Percentiles rank a stretch among this genome's conserved stretches.
Conservation (phyloP, 30 jellyfish, hydroid and myxozoan species). For the Haliclystus octoradiatus region DNA sequence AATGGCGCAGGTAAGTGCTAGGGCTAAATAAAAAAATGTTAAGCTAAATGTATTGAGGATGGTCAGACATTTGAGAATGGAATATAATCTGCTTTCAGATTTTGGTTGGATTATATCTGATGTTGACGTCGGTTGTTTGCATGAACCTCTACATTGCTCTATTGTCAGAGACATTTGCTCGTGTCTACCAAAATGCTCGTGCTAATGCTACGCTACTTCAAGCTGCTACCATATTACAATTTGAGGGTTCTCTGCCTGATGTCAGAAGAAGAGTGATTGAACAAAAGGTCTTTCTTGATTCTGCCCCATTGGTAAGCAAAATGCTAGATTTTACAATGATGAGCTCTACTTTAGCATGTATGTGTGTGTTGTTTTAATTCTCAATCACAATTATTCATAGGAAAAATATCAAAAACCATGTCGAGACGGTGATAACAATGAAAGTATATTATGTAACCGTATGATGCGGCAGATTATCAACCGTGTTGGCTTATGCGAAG, state of each 20-base stretch:
- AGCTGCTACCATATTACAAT: conserved; percentile 79
- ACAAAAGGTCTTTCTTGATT: conserved; percentile 35
- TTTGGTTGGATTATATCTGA: conserved; percentile 73
- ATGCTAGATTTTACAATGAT: background rate
- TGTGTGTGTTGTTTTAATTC: no score
- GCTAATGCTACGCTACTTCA: conserved; percentile 94
- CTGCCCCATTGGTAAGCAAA: conserved; percentile 73
- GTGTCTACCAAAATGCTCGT: conserved; percentile 83
- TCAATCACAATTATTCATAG: no score
- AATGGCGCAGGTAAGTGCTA: conserved; percentile 81
- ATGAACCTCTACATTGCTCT: conserved; percentile 77
- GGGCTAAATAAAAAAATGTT: no score
- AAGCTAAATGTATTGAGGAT: no score
- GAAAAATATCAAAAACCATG: background rate
- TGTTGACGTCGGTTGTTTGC: conserved; percentile 78
- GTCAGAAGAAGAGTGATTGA: conserved; percentile 22
- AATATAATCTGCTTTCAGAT: conserved; percentile 33
- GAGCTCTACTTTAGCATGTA: no score
- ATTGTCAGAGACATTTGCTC: conserved; percentile 91
- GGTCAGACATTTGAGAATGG: no score
- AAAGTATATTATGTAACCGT: background rate
- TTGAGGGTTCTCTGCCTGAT: conserved; percentile 52
- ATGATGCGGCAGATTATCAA: background rate
- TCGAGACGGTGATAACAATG: background rate
- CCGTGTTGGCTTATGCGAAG: background rate